Evolutionary conservation across 2,888 invertebrate genomes (phyloP), one percentile per base, ranked within the genome.

Genomic region (Idaea aversata): DNA sequence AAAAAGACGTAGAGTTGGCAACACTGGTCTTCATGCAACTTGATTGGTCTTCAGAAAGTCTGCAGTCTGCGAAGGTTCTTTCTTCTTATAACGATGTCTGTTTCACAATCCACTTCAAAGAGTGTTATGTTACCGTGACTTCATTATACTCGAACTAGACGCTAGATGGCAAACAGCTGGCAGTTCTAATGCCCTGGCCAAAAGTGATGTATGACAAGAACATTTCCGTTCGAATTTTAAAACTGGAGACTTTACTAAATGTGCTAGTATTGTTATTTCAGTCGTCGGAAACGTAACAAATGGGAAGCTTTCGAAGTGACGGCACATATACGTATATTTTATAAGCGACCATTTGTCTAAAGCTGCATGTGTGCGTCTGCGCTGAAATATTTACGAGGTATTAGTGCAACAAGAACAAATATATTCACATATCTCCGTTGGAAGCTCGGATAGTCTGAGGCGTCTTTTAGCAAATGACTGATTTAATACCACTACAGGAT

Each of bases 321-420:
- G 80, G 84, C 82, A 79, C 82, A 13, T 47, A 47, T 47, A 82
- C 85, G 82, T 86, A 87, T 87, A 86, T 88, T 86, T 90, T 90
- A 88, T 90, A 88, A 80, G 81, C 84, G 78, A 81, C 86, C 87
- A 91, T 92, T 91, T 91, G 90, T 91, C 85, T 82, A 72, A 75
- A 81, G 82, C 79, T 85, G 81, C 88, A 89, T 89, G 85, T 87
- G 85, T 70, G 85, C 84, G 85, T 83, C 82, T 72, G 75, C 83
- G 89, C 83, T 90, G 91, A 93, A 88, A 88, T 92, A 91, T 92
- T 92, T 91, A 93, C 89, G 91, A 89, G 85, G 88, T 90, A 92
- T 91, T 88, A 90, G 87, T 83, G 82, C 85, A 87, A 87, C 82
- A 86, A 86, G 86, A 88, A 87, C 81, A 78, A 89, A 87, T 82